A percentile compares a stretch with the other conserved stretches of the same genome.
Evolutionary conservation across 2,113 vertebrate species (phyloP).

Genomic region (Daboia siamensis): DNA sequence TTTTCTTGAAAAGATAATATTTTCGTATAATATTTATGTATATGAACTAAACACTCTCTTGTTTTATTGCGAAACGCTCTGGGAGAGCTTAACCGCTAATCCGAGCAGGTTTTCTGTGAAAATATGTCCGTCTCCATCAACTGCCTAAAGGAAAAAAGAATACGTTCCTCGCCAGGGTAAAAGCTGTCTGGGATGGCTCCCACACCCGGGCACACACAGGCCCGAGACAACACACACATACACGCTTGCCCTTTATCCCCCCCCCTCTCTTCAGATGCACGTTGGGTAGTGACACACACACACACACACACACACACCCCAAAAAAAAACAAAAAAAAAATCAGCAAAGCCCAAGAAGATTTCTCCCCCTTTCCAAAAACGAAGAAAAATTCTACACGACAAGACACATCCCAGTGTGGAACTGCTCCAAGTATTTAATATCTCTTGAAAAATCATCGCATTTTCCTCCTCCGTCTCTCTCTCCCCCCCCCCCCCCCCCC

Average conservation of each 20-base stretch:
- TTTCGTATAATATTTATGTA: too few relatives aligned
- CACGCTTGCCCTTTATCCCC: background rate
- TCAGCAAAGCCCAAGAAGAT: background rate
- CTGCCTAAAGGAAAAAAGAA: slow-evolving; percentile 35
- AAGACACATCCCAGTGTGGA: background rate
- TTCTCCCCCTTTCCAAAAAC: background rate
- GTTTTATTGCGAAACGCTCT: slow-evolving; percentile 59
- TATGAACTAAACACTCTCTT: slow-evolving; percentile 24
- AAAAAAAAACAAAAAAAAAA: too few relatives aligned
- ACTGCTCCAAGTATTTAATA: background rate
- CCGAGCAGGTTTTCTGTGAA: slow-evolving; percentile 60
- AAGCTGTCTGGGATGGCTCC: background rate
- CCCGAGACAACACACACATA: background rate
- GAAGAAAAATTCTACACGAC: background rate
- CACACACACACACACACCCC: too few relatives aligned
- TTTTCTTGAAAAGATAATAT: too few relatives aligned
- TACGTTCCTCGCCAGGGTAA: slow-evolving; percentile 2
- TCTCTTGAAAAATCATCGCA: background rate
- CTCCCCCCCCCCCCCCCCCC: too few relatives aligned
- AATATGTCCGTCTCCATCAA: slow-evolving; percentile 54
- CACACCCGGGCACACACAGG: background rate
- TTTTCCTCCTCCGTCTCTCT: too few relatives aligned
- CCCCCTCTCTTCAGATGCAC: background rate
- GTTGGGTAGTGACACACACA: background rate
- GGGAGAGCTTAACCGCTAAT: slow-evolving; percentile 71